Evolutionary conservation across 2,113 vertebrate genomes (phyloP), one percentile per base, ranked within the genome.

Genomic region (Callorhinus ursinus): DNA sequence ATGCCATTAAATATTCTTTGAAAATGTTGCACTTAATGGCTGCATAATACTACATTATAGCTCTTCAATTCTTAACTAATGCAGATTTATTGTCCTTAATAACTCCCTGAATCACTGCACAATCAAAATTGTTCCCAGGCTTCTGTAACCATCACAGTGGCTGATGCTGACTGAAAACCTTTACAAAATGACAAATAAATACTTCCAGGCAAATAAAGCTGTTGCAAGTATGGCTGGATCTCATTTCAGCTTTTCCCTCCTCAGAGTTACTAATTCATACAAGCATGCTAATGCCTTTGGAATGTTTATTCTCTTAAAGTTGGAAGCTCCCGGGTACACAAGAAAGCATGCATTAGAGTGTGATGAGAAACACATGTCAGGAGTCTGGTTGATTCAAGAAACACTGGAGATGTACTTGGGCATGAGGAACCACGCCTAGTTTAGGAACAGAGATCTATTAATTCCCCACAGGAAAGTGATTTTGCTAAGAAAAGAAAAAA

Each of bases 301-400:
- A 96, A 98, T 96, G 96, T 77, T 97, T 93, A 88, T 96, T 90
- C 69, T 97, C 84, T 95, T 97, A 59, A 92, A 96, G 61, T 59
- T 96, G 96, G 96, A 97, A 77, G 90, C 87, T 93, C 94, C 59
- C 72, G 96, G 84, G 81, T 90, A 97, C 72, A 98, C 90, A 96
- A 97, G 84, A 77, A 98, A 92, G 95, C 59, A 97, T 92, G 67
- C 92, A 76, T 39, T 49, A 88, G 51, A 84, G 46, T 3, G 49
- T 97, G 96, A 97, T 97, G 95, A 80, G 83, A 97, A 97, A 90
- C 97, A 98, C 94, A 98, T 97, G 97, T 88, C 13, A 69, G 96
- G 49, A 85, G 77, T 88, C 93, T 96, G 51, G 69, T 2, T 49
- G 94, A 77, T 95, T 96, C 57, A 89, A 10, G 21, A 82, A 91